Evolutionary conservation across 2,888 invertebrate species (phyloP), one percentile per base, ranked within the genome.

Genomic region (Netelia melanura): DNA sequence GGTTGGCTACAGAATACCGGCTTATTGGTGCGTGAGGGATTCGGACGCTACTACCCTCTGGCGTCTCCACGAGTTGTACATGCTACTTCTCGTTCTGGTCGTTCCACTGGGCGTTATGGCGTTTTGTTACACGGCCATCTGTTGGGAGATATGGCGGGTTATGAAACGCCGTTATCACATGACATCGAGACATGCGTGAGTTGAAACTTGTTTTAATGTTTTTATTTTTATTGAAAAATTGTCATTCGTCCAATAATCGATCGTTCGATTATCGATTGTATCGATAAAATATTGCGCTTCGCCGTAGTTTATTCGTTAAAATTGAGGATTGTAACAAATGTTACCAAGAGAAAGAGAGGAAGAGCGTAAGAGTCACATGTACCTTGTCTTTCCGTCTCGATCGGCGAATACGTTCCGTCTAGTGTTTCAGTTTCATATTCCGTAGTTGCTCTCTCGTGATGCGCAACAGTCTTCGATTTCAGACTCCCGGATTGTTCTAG

Each of bases 61-160:
- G 95, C 94, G 94, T 67, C 92, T 94, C 61, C 96, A 96, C 90
- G 96, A 96, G 90, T 90, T 96, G 3, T 96, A 96, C 92, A 96
- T 96, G 95, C 92, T 96, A 14, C 89, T 95, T 1, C 89, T 96
- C 43, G 95, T 96, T 21, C 94, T 97, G 62, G 91, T 96, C 3
- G 92, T 96, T 38, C 97, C 97, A 0, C 94, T 96, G 17, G 91
- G 93, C 65, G 95, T 96, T 71, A 97, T 97, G 96, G 94, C 94
- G 0, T 95, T 95, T 81, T 95, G 96, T 65, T 97, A 97, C 91
- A 94, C 95, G 5, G 94, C 95, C 84, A 96, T 97, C 88, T 96
- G 96, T 90, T 95, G 95, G 93, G 96, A 96, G 91, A 95, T 96
- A 64, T 96, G 96, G 95, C 94, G 94, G 72, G 95, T 96, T 10